Percentiles rank a stretch among this genome's conserved stretches.
These are phyloP conservation scores for Andrena trimmerana DNA, from an alignment of 2,888 invertebrate species.

Conservation along the genomic window DNA sequence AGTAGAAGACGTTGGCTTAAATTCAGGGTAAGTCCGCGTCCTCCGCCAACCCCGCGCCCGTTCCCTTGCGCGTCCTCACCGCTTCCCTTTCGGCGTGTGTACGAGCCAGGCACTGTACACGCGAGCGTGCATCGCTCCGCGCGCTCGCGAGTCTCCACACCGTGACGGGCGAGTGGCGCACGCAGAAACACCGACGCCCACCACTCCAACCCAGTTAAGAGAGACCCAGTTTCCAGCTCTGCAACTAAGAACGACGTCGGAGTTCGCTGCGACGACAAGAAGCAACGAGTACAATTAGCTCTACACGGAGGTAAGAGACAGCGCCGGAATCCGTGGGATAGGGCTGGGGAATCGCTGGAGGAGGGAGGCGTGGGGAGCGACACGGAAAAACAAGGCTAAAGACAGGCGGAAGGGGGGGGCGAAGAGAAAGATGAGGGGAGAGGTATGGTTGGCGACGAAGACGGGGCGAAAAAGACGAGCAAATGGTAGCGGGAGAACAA, in stretches of 20 bases:
- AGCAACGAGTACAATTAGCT: slow-evolving; percentile 72
- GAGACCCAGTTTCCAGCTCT: slow-evolving; percentile 67
- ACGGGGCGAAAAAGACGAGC: slow-evolving; percentile 21
- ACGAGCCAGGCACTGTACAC: slow-evolving; percentile 30
- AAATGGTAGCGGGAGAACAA: slow-evolving; percentile 27
- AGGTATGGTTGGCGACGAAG: slow-evolving; percentile 26
- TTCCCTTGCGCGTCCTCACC: slow-evolving; percentile 9
- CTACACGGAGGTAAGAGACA: slow-evolving; percentile 58
- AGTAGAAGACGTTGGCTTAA: slow-evolving; percentile 66
- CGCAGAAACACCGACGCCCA: slow-evolving; percentile 25
- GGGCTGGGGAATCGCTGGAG: background rate
- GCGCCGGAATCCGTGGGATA: slow-evolving; percentile 49
- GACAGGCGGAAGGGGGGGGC: background rate
- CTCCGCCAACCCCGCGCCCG: slow-evolving; percentile 18
- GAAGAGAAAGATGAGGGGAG: slow-evolving; percentile 8
- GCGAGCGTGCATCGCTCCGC: slow-evolving; percentile 33
- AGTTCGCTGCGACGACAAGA: slow-evolving; percentile 63
- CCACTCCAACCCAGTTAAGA: slow-evolving; percentile 58
- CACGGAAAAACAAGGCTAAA: slow-evolving; percentile 42
- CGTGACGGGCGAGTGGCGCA: slow-evolving; percentile 11
- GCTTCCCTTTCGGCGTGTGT: slow-evolving; percentile 7
- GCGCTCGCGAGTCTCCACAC: background rate
- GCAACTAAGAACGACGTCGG: slow-evolving; percentile 63
- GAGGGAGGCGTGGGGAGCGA: slow-evolving; percentile 23
- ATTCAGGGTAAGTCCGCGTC: slow-evolving; percentile 53